A percentile compares a stretch with the other conserved stretches of the same genome.
Conservation (phyloP, 1,140 invertebrate species). For the Pseudomyrmex gracilis region DNA sequence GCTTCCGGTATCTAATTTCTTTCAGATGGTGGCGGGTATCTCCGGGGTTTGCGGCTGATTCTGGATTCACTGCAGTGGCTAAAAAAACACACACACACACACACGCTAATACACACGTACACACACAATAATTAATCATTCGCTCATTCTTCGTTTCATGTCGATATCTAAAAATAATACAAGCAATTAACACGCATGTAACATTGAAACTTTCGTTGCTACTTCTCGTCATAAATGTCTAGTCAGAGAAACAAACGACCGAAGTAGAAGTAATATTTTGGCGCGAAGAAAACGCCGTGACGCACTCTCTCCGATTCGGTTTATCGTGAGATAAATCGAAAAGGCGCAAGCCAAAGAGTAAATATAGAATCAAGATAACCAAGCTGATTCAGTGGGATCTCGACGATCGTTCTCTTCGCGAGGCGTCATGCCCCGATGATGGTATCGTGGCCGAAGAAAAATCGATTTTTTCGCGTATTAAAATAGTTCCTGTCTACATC, state of each 20-base stretch:
- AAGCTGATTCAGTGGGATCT: conserved; percentile 36
- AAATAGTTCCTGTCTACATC: neutral
- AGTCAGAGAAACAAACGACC: conserved; percentile 38
- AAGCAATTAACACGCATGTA: conserved; percentile 6
- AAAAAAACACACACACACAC: conserved; percentile 48
- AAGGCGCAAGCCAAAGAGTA: conserved; percentile 10
- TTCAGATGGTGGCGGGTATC: conserved; percentile 83
- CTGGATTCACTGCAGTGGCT: conserved; percentile 67
- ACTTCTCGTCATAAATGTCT: conserved; percentile 31
- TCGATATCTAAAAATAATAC: neutral
- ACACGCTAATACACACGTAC: conserved; percentile 48
- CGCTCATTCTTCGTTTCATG: neutral
- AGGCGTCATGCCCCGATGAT: neutral
- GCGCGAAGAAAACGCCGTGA: conserved; percentile 44
- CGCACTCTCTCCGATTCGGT: conserved; percentile 30
- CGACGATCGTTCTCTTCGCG: conserved; percentile 24
- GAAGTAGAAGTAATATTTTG: conserved; percentile 3
- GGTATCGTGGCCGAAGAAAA: conserved; percentile 58
- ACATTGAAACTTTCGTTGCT: neutral
- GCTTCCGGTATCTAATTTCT: conserved; percentile 80
- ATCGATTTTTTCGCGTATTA: conserved; percentile 6
- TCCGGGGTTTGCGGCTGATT: conserved; percentile 76
- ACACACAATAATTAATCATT: neutral
- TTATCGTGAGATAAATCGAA: conserved; percentile 39
- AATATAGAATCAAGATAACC: conserved; percentile 55